Percentiles rank a stretch among this genome's conserved stretches.
phyloP scores from a whole-genome alignment of 2,113 vertebrate genomes.

The Phylloscopus whistleri region DNA sequence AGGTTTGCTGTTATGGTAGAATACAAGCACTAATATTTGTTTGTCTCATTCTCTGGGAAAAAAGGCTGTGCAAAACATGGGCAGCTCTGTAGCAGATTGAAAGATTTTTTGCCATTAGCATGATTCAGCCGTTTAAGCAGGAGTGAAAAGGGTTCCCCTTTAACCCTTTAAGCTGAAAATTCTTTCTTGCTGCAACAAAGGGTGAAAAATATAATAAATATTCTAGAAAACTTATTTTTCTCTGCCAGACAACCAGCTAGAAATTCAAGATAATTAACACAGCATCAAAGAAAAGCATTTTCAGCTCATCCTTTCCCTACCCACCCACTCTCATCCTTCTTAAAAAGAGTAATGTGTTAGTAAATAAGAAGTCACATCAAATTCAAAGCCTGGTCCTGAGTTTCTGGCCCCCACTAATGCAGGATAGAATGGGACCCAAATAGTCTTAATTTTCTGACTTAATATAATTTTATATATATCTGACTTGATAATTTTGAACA shows the following conservation, averaged over 20 bases:
- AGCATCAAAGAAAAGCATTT: neutral
- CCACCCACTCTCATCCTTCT: neutral
- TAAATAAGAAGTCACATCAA: neutral
- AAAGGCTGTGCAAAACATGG: neutral
- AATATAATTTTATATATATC: neutral
- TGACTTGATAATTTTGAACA: neutral
- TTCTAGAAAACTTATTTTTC: neutral
- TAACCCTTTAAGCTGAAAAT: neutral
- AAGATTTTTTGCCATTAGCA: neutral
- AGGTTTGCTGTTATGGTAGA: neutral
- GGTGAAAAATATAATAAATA: neutral
- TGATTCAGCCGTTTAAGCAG: neutral
- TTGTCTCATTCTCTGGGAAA: neutral
- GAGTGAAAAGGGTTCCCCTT: neutral
- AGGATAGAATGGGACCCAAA: neutral
- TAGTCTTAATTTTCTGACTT: neutral
- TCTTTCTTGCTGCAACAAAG: neutral
- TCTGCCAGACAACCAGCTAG: neutral
- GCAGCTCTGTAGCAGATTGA: neutral
- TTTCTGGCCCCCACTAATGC: neutral
- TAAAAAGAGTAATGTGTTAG: neutral
- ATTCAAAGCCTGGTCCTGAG: neutral
- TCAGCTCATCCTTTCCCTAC: neutral
- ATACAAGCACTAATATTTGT: neutral
- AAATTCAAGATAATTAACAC: neutral